Evolutionary conservation across 2,797 vertebrate species (phyloP).

Genomic region (Phoeniculus purpureus): DNA sequence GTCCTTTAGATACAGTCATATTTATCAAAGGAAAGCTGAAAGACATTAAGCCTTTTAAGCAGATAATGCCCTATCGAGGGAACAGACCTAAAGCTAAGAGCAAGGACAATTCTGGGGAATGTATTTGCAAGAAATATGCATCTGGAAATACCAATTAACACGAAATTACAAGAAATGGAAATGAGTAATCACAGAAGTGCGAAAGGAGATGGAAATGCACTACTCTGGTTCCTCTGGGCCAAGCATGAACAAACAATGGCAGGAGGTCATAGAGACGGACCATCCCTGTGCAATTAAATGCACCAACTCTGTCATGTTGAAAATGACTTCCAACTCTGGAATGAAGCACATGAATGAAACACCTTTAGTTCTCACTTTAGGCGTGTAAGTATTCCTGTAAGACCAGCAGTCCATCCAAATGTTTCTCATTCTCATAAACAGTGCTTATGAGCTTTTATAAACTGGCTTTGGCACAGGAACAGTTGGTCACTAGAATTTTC

Average conservation of each 20-base stretch:
- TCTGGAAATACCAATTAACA: not conserved
- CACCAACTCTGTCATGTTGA: not conserved
- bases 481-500: not conserved
- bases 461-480: not conserved
- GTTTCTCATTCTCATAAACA: not conserved
- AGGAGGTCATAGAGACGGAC: not conserved
- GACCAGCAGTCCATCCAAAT: not conserved
- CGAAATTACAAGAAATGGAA: conserved; percentile 12
- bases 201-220: not conserved
- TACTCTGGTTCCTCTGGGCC: not conserved
- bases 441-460: not conserved
- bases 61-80: not conserved
- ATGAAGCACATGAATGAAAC: not conserved
- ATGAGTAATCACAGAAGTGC: not conserved
- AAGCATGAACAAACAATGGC: not conserved
- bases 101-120: not conserved
- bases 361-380: not conserved
- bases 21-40: not conserved
- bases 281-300: not conserved
- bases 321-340: conserved; percentile 12
- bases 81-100: not conserved
- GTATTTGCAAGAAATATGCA: not conserved
- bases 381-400: not conserved
- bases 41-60: not conserved
- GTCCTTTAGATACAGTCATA: not conserved